Evolutionary conservation across 2,113 vertebrate genomes (phyloP), one percentile per base, ranked within the genome.

Genomic region (Rallus limicola): DNA sequence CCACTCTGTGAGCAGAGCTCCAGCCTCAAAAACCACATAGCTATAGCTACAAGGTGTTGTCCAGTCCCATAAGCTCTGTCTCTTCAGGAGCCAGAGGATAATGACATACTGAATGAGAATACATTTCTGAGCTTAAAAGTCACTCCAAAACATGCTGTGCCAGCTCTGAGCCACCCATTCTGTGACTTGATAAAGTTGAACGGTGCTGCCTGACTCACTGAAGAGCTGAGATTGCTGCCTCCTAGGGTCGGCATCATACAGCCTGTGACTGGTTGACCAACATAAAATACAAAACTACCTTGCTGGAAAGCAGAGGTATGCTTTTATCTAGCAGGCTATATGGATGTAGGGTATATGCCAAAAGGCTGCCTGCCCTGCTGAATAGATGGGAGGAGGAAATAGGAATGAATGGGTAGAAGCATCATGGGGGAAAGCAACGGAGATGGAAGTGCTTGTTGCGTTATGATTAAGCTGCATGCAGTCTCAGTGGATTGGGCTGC

Each of bases 361-460:
- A 63, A n/a, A 48, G 36, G 16, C 14, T 59, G 50, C 9, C 60
- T 55, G 50, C 38, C 31, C 31, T 38, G n/a, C 44, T 64, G 40
- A 75, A 65, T 11, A 83, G 16, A 50, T 13, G 38, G 38, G 31
- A 60, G 23, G 9, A 65, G 29, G 42, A 55, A 69, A 78, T 4
- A n/a, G 58, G 53, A 53, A 52, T 0, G 0, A 62, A 64, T 26
- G 29, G 33, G 29, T 31, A 55, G 33, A 69, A 90, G 29, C 3
- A 0, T 13, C 5, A 33, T 1, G 9, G 16, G 40, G 25, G n/a
- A 38, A 80, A 11, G 58, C 3, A 60, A 74, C 2, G 1, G 46
- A 80, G 46, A 58, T 2, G 3, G 64, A 68, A 4, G 31, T 24
- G 16, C 31, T 86, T 14, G 16, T 33, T 23, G 16, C 28, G n/a